Evolutionary conservation across 1,140 invertebrate genomes (phyloP).

Genomic region (Lordiphosa stackelbergi): DNA sequence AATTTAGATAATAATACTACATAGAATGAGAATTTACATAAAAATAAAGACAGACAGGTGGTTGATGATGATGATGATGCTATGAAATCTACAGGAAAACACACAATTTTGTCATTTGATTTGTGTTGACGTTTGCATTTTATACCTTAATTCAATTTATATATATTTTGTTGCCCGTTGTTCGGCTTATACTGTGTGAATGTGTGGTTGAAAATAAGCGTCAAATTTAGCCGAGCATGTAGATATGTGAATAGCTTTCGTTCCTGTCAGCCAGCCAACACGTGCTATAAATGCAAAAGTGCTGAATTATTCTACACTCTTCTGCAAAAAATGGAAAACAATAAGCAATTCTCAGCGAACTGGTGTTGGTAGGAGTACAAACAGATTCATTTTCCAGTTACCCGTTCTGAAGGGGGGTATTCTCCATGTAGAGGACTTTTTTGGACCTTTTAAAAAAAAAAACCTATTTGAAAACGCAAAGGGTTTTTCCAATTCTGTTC

Average conservation of each 20-base stretch:
- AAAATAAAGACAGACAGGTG: neutral
- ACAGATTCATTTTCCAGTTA: too few species aligned
- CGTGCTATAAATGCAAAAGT: conserved; percentile 22
- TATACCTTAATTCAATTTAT: conserved; percentile 70
- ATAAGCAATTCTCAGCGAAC: too few species aligned
- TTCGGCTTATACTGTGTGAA: neutral
- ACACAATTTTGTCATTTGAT: conserved; percentile 61
- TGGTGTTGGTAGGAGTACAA: too few species aligned
- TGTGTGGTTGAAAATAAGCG: too few species aligned
- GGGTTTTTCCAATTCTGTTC: too few species aligned
- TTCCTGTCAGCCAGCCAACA: conserved; percentile 30
- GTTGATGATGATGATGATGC: conserved; percentile 10
- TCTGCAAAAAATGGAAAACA: too few species aligned
- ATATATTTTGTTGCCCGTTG: conserved; percentile 23
- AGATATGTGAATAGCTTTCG: conserved; percentile 23
- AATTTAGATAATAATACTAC: conserved; percentile 3
- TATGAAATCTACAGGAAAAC: conserved; percentile 8
- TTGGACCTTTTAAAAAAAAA: too few species aligned
- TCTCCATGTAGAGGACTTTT: too few species aligned
- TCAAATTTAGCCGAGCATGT: conserved; percentile 67
- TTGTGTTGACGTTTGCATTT: conserved; percentile 68
- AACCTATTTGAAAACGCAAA: too few species aligned
- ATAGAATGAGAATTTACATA: conserved; percentile 4
- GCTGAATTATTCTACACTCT: too few species aligned
- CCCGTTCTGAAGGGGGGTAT: too few species aligned